Evolutionary conservation across 2,797 vertebrate genomes (phyloP), one percentile per base, ranked within the genome.

Genomic region (Eleutherodactylus coqui): DNA sequence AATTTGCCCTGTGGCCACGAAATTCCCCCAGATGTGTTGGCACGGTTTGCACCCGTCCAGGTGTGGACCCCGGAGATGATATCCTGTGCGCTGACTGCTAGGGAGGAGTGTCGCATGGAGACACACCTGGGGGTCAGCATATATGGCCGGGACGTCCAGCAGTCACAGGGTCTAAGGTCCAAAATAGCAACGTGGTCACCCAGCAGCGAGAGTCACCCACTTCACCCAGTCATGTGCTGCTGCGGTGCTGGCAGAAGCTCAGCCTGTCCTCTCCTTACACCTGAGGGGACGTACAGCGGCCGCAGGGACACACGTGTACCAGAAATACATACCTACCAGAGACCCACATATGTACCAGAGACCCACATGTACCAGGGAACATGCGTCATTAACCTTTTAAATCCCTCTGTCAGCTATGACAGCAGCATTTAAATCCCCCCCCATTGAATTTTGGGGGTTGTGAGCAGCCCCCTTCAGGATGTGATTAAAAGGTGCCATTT

Each of bases 181-280:
- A 67, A 67, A 67, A 64, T 36, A 67, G 62, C 32, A 36, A 67
- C 7, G 16, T 17, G 9, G 62, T 64, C 62, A 67, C 62, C 53
- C 21, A n/a, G 21, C 51, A 5, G 5, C 10, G 5, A 19, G 51
- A 21, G 51, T 55, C 51, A 55, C 51, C 51, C 51, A 5, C 53
- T 58, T n/a, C 53, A 58, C 24, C 62, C 62, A 64, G 62, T 67
- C 62, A 67, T 67, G 62, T 16, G 53, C 21, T 45, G 45, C 45
- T 10, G 27, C 7, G 62, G 6, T 7, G 62, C 32, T 67, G 62
- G 62, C 62, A 67, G 62, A 67, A 32, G 62, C 62, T 36, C 62
- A 36, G 32, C 62, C 32, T 67, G 62, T 64, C 62, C 62, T 67
- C 62, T 9, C 29, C 62, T 67, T 32, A 67, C 62, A 16, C 32